phyloP scores from a whole-genome alignment of 2,888 invertebrate species.

The Hololepta plana region DNA sequence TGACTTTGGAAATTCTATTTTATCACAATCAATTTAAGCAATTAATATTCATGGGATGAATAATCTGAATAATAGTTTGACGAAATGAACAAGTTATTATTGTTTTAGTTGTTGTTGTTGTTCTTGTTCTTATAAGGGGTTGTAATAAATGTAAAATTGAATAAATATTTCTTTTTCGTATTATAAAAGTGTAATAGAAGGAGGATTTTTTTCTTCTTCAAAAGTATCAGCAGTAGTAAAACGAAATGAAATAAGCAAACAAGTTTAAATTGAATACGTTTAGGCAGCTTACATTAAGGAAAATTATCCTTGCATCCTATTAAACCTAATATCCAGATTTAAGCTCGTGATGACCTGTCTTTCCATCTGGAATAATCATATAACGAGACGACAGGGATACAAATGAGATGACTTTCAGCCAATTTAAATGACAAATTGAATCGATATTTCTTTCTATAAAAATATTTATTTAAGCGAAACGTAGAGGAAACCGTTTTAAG shows the following conservation, averaged over 20 bases:
- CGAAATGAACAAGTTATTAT: no score
- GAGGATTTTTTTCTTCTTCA: no score
- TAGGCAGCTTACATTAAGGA: constrained; percentile 2
- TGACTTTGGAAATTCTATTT: no score
- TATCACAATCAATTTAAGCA: no score
- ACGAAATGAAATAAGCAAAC: constrained; percentile 1
- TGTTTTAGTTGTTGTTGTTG: no score
- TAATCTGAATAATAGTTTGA: no score
- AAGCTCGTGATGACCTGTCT: constrained; percentile 24
- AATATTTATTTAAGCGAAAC: constrained; percentile 27
- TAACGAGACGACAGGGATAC: constrained; percentile 28
- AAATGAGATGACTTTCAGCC: constrained; percentile 29
- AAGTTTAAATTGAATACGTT: neutral
- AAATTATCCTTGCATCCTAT: constrained; percentile 23
- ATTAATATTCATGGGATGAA: no score
- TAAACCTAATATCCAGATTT: constrained; percentile 21
- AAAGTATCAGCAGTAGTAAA: no score
- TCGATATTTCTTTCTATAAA: constrained; percentile 30
- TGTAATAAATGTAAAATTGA: no score
- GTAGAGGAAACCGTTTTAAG: constrained; percentile 4
- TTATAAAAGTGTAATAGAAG: no score
- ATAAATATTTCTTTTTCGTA: no score
- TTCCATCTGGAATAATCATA: constrained; percentile 24
- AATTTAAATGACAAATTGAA: constrained; percentile 30
- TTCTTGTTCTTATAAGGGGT: no score